Conservation (phyloP, 2,888 invertebrate species). For the Cryptophagus acutangulus region DNA sequence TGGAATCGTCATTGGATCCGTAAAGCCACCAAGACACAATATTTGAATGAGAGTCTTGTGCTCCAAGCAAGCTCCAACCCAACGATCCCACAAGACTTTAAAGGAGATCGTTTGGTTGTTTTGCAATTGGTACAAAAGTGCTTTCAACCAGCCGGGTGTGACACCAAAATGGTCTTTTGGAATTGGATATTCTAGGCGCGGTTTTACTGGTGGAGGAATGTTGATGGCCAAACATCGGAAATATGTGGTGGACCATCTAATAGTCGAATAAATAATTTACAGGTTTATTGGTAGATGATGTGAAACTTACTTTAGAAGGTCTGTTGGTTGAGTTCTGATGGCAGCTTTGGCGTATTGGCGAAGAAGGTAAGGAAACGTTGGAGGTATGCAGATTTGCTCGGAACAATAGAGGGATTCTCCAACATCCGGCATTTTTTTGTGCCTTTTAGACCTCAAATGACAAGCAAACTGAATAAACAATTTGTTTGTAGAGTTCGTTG, state of each 20-base stretch:
- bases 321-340: constrained; percentile 83
- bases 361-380: constrained; percentile 74
- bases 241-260: constrained; percentile 75
- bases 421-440: constrained; percentile 59
- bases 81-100: constrained; percentile 50
- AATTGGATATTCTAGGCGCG: constrained; percentile 68
- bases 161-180: constrained; percentile 66
- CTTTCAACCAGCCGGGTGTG: constrained; percentile 73
- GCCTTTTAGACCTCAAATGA: too few relatives aligned
- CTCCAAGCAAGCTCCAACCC: constrained; percentile 64
- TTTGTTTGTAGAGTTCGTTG: too few relatives aligned
- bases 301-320: constrained; percentile 57
- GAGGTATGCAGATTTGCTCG: constrained; percentile 78
- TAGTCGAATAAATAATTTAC: constrained; percentile 31
- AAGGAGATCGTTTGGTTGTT: constrained; percentile 43
- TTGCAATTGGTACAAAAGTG: constrained; percentile 70
- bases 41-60: constrained; percentile 62
- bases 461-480: too few relatives aligned
- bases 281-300: constrained; percentile 1
- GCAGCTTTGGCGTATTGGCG: constrained; percentile 89
- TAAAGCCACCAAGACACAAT: constrained; percentile 66
- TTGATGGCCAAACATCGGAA: constrained; percentile 74
- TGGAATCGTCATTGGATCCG: constrained; percentile 58
- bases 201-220: constrained; percentile 76
- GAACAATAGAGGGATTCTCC: constrained; percentile 73